Conservation (phyloP, 1,140 invertebrate species). For the Drosophila tsacasi region DNA sequence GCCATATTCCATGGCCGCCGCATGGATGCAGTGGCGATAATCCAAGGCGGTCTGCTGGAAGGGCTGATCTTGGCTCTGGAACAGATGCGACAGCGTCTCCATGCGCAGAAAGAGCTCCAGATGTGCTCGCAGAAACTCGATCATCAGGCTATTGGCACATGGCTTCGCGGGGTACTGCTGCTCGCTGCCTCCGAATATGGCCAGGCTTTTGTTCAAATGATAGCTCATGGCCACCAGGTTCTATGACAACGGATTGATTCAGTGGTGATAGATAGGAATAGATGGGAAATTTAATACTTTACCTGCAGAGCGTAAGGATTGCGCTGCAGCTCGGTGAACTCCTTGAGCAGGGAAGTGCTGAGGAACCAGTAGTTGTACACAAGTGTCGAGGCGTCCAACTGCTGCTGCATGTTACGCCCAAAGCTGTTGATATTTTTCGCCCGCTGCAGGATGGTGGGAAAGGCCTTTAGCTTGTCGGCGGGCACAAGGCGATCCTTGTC, state of each 20-base stretch:
- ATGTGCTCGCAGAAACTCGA: constrained; percentile 91
- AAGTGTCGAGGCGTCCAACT: constrained; percentile 44
- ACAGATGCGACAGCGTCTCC: constrained; percentile 95
- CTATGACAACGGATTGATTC: constrained; percentile 6
- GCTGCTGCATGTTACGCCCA: constrained; percentile 26
- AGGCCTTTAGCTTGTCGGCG: constrained; percentile 52
- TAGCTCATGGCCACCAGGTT: constrained; percentile 52
- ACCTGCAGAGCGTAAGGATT: constrained; percentile 64
- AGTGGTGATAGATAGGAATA: too few species aligned
- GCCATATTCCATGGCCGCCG: constrained; percentile 85
- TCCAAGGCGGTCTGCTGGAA: constrained; percentile 76
- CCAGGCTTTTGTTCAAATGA: constrained; percentile 55
- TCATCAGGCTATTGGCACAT: constrained; percentile 27
- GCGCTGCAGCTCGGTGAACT: constrained; percentile 49
- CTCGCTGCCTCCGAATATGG: constrained; percentile 25
- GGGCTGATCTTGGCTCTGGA: constrained; percentile 88
- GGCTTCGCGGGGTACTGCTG: constrained; percentile 4
- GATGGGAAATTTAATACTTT: background rate
- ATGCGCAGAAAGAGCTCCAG: constrained; percentile 96
- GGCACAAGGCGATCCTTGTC: constrained; percentile 57
- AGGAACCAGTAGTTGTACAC: constrained; percentile 47
- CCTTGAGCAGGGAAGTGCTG: constrained; percentile 45
- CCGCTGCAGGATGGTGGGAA: constrained; percentile 48
- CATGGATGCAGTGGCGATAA: constrained; percentile 85
- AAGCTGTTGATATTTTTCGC: constrained; percentile 41